phyloP scores from a whole-genome alignment of 2,888 invertebrate species.

The Pachliopta kotzebuea region DNA sequence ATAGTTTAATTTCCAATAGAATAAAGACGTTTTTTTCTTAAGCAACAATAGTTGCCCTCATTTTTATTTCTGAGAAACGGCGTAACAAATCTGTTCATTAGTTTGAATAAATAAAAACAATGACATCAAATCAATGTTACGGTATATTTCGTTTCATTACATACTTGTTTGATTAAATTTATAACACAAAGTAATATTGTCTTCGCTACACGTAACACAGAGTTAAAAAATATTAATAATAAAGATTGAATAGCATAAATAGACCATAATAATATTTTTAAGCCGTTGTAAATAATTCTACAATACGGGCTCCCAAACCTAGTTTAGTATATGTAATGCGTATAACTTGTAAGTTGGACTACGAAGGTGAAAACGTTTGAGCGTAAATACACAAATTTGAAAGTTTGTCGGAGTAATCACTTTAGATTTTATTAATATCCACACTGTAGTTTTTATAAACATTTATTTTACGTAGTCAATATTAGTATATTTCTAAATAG shows the following conservation, averaged over 20 bases:
- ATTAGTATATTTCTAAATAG: neutral
- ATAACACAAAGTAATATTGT: neutral
- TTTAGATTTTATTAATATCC: neutral
- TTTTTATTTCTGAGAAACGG: conserved; percentile 4
- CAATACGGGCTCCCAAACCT: neutral
- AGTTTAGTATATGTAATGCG: neutral
- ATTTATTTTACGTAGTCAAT: too few species aligned
- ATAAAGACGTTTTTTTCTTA: neutral
- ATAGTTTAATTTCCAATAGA: neutral
- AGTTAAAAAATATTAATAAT: neutral
- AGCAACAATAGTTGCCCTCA: neutral
- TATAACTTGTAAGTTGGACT: neutral
- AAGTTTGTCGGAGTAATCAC: neutral
- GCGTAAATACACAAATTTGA: neutral
- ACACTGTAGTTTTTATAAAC: too few species aligned
- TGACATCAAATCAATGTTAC: conserved; percentile 15
- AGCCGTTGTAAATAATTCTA: neutral
- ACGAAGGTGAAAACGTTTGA: conserved; percentile 1
- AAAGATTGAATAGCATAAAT: neutral
- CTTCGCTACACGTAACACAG: neutral
- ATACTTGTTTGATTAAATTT: conserved; percentile 1
- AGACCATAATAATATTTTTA: neutral
- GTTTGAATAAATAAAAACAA: conserved; percentile 21
- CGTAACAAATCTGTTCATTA: conserved; percentile 8
- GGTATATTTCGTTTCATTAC: conserved; percentile 6